Evolutionary conservation across 2,888 invertebrate species (phyloP), one percentile per base, ranked within the genome.

Genomic region (Shargacucullia verbasci): DNA sequence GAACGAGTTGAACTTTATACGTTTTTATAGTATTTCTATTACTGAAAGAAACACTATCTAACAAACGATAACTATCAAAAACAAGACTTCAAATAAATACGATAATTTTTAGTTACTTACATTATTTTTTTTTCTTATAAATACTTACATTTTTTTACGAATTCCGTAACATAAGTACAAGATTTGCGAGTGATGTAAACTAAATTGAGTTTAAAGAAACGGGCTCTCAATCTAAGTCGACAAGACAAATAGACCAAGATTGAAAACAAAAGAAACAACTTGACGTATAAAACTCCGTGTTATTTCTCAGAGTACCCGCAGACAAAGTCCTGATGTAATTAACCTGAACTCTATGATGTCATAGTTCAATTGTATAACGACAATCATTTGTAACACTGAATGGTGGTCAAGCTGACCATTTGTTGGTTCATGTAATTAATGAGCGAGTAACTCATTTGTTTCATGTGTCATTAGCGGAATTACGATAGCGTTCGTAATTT

Each of bases 401-500:
- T 27, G 48, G 9, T 12, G 39, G 55, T 50, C 73, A 56, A 56
- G 15, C 11, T 48, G 29, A 43, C 12, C 8, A 14, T 35, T 20
- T 10, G 0, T 15, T 15, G 6, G 6, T 20, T 11, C 6, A 20
- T 15, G 11, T 38, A 29, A 29, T 9, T 4, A 38, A 34, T 25
- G 31, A 52, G 43, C 31, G 15, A 40, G 45, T n/a, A 10, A 27
- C 9, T 66, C 59, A 52, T 49, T 57, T 14, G 50, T 57, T 65
- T 52, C 10, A 37, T 40, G 48, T 57, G 45, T 70, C 39, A 65
- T 27, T 40, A 13, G 47, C 66, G 14, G 25, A 39, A 52, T 58
- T 14, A 37, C 34, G 12, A 25, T 14, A 3, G 0, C 14, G 35
- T 20, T 11, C 8, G 29, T 29, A 29, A 29, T 7, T 29, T 9